A percentile compares a stretch with the other conserved stretches of the same genome.
phyloP scores from a whole-genome alignment of 2,888 invertebrate genomes.

The Agriotes lineatus region DNA sequence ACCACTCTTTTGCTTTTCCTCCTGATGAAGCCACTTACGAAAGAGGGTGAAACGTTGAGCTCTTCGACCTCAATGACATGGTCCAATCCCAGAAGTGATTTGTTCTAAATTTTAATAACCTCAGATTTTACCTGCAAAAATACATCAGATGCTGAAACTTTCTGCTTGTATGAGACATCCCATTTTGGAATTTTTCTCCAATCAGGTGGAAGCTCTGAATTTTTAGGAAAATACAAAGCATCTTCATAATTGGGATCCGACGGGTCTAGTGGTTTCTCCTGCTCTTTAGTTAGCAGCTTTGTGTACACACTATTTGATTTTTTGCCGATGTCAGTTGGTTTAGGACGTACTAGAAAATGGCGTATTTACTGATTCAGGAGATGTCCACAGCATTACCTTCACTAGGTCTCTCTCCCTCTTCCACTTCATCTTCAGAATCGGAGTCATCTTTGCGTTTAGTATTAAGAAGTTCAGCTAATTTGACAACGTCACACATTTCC shows the following conservation, averaged over 20 bases:
- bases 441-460: conserved; percentile 55
- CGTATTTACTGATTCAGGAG: background rate
- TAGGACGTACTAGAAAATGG: background rate
- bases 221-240: conserved; percentile 52
- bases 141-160: conserved; percentile 87
- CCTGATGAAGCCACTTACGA: too few species aligned
- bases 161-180: conserved; percentile 86
- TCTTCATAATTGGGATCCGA: conserved; percentile 54
- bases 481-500: conserved; percentile 58
- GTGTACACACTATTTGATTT: conserved; percentile 24
- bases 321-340: background rate
- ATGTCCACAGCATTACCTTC: background rate
- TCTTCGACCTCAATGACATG: too few species aligned
- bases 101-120: too few species aligned
- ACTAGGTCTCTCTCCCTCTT: background rate
- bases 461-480: conserved; percentile 61
- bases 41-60: too few species aligned
- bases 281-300: conserved; percentile 19
- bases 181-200: conserved; percentile 79
- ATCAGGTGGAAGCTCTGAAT: conserved; percentile 54
- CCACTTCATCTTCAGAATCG: conserved; percentile 55
- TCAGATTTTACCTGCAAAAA: conserved; percentile 88
- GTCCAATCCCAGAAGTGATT: too few species aligned
- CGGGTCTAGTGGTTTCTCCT: conserved; percentile 53
- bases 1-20: too few species aligned